These are phyloP conservation scores for Phrynocephalus guinanensis DNA, from an alignment of 2,797 vertebrate species.

Conservation along the genomic window DNA sequence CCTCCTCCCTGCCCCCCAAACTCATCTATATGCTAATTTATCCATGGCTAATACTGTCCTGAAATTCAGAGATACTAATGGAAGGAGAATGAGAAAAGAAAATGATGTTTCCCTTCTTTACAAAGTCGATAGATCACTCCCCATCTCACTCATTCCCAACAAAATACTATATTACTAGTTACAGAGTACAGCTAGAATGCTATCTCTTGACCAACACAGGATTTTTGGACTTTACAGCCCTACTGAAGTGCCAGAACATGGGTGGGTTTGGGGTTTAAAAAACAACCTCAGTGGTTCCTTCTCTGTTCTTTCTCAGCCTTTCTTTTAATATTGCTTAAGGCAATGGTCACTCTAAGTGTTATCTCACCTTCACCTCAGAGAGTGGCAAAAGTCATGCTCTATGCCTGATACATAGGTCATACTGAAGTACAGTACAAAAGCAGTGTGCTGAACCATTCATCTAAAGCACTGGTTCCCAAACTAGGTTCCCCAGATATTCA, in stretches of 20 bases:
- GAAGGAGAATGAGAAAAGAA: constrained; percentile 70
- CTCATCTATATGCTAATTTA: constrained; percentile 87
- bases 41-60: constrained; percentile 76
- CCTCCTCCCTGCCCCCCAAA: constrained; percentile 77
- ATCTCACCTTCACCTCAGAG: too few relatives aligned
- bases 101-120: constrained; percentile 40
- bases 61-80: constrained; percentile 79
- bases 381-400: too few relatives aligned
- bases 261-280: constrained; percentile 40
- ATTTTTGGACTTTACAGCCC: not conserved
- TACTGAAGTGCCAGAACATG: constrained; percentile 33
- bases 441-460: too few relatives aligned
- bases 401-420: too few relatives aligned
- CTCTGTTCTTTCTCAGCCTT: constrained; percentile 60
- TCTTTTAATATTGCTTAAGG: constrained; percentile 66
- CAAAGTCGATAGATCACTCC: constrained; percentile 7
- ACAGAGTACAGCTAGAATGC: not conserved
- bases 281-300: constrained; percentile 53
- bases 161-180: not conserved
- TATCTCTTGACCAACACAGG: not conserved
- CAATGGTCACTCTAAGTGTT: not conserved
- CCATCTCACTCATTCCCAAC: not conserved
- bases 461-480: too few relatives aligned
- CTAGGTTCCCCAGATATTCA: too few relatives aligned
- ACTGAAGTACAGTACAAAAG: too few relatives aligned